These are phyloP conservation scores for Enhydra lutris DNA, from an alignment of 2,113 vertebrate genomes.

Conservation along the genomic window DNA sequence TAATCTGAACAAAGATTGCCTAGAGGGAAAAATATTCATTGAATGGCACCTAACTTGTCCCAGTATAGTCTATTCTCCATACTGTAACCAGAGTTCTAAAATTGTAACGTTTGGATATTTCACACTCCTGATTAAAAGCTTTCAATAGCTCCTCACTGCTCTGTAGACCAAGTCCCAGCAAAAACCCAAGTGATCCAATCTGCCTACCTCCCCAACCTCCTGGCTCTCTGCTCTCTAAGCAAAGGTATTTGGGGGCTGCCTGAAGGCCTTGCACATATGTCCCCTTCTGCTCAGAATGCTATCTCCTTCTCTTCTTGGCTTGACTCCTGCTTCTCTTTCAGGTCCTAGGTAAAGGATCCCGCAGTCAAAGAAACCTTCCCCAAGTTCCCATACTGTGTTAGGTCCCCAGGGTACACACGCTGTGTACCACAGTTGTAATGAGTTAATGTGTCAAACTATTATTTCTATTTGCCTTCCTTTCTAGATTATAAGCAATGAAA, in stretches of 20 bases:
- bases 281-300: background rate
- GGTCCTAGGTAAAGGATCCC: background rate
- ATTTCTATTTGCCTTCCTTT: background rate
- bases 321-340: background rate
- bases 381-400: background rate
- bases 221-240: background rate
- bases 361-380: background rate
- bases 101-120: background rate
- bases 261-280: background rate
- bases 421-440: background rate
- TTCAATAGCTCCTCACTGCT: background rate
- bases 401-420: background rate
- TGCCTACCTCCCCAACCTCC: background rate
- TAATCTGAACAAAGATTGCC: background rate
- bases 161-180: background rate
- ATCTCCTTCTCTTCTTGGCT: background rate
- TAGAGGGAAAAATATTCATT: background rate
- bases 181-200: background rate
- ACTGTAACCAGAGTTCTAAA: background rate
- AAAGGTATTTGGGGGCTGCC: background rate
- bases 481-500: background rate
- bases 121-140: background rate
- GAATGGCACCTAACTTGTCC: background rate
- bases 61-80: background rate
- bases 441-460: background rate